These are phyloP conservation scores for Aproaerema taeniolella DNA, from an alignment of 2,888 invertebrate species.

Conservation along the genomic window DNA sequence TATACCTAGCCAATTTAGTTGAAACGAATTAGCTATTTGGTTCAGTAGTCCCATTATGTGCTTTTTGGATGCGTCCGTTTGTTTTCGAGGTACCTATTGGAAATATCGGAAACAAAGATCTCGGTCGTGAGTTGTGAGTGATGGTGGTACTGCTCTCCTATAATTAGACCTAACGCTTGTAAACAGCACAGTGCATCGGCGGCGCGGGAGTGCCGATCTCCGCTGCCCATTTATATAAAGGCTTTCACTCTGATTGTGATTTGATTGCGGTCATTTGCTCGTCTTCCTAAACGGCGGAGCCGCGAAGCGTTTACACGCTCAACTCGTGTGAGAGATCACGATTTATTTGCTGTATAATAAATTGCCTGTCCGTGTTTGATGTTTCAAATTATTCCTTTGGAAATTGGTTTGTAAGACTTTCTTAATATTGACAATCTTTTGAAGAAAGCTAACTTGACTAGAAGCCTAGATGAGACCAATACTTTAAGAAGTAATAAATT, in stretches of 20 bases:
- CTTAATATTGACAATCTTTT: too few species aligned
- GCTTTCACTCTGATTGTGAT: constrained; percentile 68
- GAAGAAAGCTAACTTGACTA: too few species aligned
- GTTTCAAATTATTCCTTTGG: constrained; percentile 16
- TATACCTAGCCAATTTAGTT: too few species aligned
- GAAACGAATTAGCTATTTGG: too few species aligned
- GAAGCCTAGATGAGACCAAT: too few species aligned
- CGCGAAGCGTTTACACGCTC: constrained; percentile 44
- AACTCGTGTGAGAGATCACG: constrained; percentile 42
- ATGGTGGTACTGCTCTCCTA: constrained; percentile 45
- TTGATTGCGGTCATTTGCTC: constrained; percentile 66
- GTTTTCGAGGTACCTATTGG: neutral
- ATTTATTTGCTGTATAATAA: constrained; percentile 44
- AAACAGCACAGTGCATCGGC: constrained; percentile 41
- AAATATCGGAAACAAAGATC: constrained; percentile 31
- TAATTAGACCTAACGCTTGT: constrained; percentile 63
- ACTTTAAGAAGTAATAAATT: too few species aligned
- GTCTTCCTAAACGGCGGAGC: constrained; percentile 48
- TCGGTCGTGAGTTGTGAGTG: constrained; percentile 43
- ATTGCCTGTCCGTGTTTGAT: constrained; percentile 35
- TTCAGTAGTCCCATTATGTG: too few species aligned
- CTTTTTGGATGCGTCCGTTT: constrained; percentile 5
- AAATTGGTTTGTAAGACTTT: neutral
- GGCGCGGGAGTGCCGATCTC: constrained; percentile 34
- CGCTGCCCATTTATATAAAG: constrained; percentile 41